A percentile compares a stretch with the other conserved stretches of the same genome.
These are phyloP conservation scores for Pristionchus entomophagus DNA, from an alignment of 2,888 invertebrate genomes.

Conservation along the genomic window DNA sequence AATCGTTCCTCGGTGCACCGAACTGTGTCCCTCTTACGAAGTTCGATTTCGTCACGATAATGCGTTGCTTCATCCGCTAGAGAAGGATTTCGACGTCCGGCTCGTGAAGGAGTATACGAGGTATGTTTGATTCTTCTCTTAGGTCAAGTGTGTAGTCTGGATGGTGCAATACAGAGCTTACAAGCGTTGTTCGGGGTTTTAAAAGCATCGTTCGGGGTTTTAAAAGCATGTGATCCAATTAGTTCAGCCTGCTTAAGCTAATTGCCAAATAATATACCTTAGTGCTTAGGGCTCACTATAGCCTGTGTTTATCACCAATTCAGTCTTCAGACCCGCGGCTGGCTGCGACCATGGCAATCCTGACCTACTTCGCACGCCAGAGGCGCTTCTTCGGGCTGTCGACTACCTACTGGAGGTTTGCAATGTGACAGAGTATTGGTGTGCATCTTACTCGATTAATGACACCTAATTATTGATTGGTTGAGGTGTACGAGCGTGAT, in stretches of 20 bases:
- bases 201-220: too few relatives aligned
- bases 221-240: too few relatives aligned
- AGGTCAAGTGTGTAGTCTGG: too few relatives aligned
- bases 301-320: too few relatives aligned
- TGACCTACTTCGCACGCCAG: conserved; percentile 50
- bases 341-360: conserved; percentile 23
- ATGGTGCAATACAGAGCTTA: too few relatives aligned
- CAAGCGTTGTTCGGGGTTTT: too few relatives aligned
- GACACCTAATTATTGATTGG: not conserved
- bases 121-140: not conserved
- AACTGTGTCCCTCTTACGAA: conserved; percentile 57
- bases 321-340: conserved; percentile 34
- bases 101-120: conserved; percentile 47
- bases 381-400: conserved; percentile 52
- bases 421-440: too few relatives aligned
- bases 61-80: conserved; percentile 55
- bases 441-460: too few relatives aligned
- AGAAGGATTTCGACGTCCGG: conserved; percentile 43
- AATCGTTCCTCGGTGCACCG: conserved; percentile 33
- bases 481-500: conserved; percentile 25
- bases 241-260: too few relatives aligned
- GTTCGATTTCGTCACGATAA: conserved; percentile 54
- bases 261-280: too few relatives aligned
- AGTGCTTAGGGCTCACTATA: too few relatives aligned
- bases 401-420: conserved; percentile 58